These are phyloP conservation scores for Brachyistius frenatus DNA, from an alignment of 2,113 vertebrate species.

Conservation along the genomic window DNA sequence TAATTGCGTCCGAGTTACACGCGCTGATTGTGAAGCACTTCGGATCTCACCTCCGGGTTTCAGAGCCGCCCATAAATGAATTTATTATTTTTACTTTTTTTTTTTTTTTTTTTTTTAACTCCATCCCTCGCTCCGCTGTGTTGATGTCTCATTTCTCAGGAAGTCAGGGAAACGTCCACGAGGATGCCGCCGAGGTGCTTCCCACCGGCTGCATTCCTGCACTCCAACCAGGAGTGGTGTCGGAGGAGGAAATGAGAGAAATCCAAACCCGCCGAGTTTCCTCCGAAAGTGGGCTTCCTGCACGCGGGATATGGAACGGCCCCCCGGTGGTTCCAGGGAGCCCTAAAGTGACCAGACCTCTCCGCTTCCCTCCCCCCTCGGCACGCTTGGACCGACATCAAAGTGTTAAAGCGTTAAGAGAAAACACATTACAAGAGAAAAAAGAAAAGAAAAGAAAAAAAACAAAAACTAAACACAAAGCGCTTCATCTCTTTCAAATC, in stretches of 20 bases:
- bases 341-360: constrained; percentile 57
- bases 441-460: background rate
- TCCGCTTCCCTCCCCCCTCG: constrained; percentile 44
- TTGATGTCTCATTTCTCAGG: constrained; percentile 50
- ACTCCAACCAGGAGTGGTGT: constrained; percentile 70
- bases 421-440: constrained; percentile 64
- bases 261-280: constrained; percentile 68
- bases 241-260: constrained; percentile 82
- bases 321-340: constrained; percentile 64
- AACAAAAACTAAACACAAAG: background rate
- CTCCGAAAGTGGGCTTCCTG: constrained; percentile 71
- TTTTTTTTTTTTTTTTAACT: background rate
- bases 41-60: constrained; percentile 33
- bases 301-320: constrained; percentile 77
- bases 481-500: background rate
- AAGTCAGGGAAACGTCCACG: constrained; percentile 58
- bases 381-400: constrained; percentile 57
- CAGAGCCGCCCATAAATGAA: constrained; percentile 3
- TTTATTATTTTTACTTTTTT: background rate
- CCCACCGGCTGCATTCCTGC: constrained; percentile 74
- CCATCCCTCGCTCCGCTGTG: constrained; percentile 1
- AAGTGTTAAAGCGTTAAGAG: constrained; percentile 61
- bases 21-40: constrained; percentile 52
- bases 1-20: constrained; percentile 65
- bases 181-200: constrained; percentile 53